Percentiles rank a stretch among this genome's conserved stretches.
These are phyloP conservation scores for Anthrax anthrax DNA, from an alignment of 2,888 invertebrate genomes.

Conservation along the genomic window DNA sequence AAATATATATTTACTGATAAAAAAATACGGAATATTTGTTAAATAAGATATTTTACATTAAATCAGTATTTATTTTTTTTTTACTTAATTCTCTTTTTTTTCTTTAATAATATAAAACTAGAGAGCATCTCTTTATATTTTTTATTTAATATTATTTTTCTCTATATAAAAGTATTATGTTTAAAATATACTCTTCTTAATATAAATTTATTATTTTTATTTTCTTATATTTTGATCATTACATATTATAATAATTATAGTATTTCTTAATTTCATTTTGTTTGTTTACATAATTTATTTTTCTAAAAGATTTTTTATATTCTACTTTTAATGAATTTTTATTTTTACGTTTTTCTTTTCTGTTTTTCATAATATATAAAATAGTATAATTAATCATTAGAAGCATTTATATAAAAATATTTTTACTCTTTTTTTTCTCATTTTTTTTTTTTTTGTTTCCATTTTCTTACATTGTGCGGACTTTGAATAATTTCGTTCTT, in stretches of 20 bases:
- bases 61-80: background rate
- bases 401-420: conserved; percentile 3
- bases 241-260: too few species aligned
- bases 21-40: conserved; percentile 12
- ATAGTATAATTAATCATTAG: background rate
- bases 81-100: background rate
- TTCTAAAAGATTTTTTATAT: too few species aligned
- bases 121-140: conserved; percentile 11
- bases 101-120: conserved; percentile 12
- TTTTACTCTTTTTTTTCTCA: too few species aligned
- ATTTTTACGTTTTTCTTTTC: background rate
- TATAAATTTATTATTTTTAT: conserved; percentile 12
- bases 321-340: conserved; percentile 1
- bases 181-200: conserved; percentile 11
- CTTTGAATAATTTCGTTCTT: conserved; percentile 1
- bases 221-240: background rate
- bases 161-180: conserved; percentile 4
- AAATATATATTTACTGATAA: conserved; percentile 12
- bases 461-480: conserved; percentile 6
- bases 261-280: too few species aligned
- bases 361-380: too few species aligned
- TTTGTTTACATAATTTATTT: background rate
- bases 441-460: too few species aligned
- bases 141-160: background rate
- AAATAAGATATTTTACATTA: conserved; percentile 13